Evolutionary conservation across 2,797 vertebrate genomes (phyloP).

Genomic region (Coregonus sp.): DNA sequence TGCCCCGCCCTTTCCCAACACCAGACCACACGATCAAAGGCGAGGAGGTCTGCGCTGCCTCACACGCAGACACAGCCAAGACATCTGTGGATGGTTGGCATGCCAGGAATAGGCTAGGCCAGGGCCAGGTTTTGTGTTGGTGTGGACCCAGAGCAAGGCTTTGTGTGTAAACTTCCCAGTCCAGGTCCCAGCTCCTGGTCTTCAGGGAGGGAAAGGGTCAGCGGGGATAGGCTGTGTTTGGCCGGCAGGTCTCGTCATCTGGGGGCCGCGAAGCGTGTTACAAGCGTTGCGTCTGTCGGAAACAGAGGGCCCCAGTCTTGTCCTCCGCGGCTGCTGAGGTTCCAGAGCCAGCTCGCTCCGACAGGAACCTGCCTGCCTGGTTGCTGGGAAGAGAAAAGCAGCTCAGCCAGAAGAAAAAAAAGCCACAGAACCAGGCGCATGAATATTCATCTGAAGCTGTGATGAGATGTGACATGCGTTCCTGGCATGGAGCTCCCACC

Average conservation of each 20-base stretch:
- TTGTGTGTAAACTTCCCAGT: background rate
- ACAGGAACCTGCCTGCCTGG: conserved; percentile 15
- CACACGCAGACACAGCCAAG: conserved; percentile 67
- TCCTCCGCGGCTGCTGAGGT: conserved; percentile 34
- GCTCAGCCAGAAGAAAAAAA: conserved; percentile 32
- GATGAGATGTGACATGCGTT: conserved; percentile 76
- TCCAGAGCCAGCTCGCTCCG: conserved; percentile 8
- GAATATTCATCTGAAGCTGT: conserved; percentile 82
- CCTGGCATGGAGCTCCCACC: conserved; percentile 69
- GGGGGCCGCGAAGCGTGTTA: conserved; percentile 52
- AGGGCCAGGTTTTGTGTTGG: background rate
- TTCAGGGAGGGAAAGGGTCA: background rate
- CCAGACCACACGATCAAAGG: conserved; percentile 62
- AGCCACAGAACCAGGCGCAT: conserved; percentile 60
- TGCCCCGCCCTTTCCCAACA: conserved; percentile 50
- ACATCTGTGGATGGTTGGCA: conserved; percentile 66
- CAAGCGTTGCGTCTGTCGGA: conserved; percentile 45
- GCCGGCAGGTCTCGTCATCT: conserved; percentile 32
- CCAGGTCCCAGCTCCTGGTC: background rate
- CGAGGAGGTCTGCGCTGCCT: conserved; percentile 56
- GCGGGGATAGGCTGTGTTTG: conserved; percentile 43
- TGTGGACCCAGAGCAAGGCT: background rate
- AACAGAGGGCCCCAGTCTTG: conserved; percentile 34
- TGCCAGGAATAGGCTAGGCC: conserved; percentile 48
- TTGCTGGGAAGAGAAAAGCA: background rate